Base-by-base conservation (phyloP, 2,888 invertebrate species). In the Platycheirus rosarum region DNA sequence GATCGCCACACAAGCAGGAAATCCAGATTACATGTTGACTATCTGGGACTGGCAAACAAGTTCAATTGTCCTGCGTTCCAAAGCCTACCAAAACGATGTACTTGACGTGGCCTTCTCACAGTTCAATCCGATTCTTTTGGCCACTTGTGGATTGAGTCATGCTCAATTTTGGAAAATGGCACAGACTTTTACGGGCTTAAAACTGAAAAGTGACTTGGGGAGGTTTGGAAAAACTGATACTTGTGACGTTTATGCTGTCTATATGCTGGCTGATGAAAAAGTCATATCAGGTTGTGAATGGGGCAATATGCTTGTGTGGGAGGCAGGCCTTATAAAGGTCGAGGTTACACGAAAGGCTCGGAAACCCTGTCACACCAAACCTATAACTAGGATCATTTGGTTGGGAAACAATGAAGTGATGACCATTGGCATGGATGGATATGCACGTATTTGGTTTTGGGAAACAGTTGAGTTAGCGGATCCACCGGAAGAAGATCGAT, bases 161-260 rank as follows among this genome's bases (percentile, higher is more conserved):
- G 94, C 96, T 26, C 97, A 97, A 89, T 97, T 97, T 90, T 98
- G 97, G 97, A 97, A 96, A 92, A 97, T 97, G 95, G 95, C 95
- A 0, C 89, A 93, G 84, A 97, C 98, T 0, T 98, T 97, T 87
- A 98, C 97, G 0, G 97, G 97, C 0, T 91, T 97, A 0, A 98
- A 98, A 90, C 91, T 98, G 6, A 94, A 97, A 90, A 97, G 97
- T 1, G 94, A 95, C 87, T 89, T 96, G n/a, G 97, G 97, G 0
- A 93, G 96, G 87, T 98, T 97, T 89, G 97, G 97, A 1, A 96
- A 96, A 91, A 97, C 97, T 0, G 97, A 97, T 89, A 96, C 97
- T 85, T 96, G 96, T 42, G 97, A 97, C 88, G 95, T 97, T 11
- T 92, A 95, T 62, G 96, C 96, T 0, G 93, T 96, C 66, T 95